Evolutionary conservation across 1,140 invertebrate genomes (phyloP).

Genomic region (Rhopalosiphum maidis): DNA sequence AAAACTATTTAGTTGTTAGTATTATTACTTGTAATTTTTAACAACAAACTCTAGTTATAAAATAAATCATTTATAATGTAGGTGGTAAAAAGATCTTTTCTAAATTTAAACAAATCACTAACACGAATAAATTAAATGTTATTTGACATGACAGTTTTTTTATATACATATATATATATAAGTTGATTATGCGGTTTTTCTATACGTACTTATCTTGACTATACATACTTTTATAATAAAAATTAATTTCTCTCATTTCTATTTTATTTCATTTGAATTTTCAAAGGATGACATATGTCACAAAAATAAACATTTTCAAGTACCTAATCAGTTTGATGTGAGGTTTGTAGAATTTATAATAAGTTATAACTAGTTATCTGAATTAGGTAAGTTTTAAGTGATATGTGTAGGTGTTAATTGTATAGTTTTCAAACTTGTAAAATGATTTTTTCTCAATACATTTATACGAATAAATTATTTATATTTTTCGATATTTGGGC

Average conservation of each 20-base stretch:
- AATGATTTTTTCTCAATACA: not conserved
- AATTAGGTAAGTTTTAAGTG: too few species aligned
- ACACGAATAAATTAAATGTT: not conserved
- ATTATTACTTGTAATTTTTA: not conserved
- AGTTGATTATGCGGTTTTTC: not conserved
- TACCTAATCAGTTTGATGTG: not conserved
- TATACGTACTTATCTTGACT: not conserved
- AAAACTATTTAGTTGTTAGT: not conserved
- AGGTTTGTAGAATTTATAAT: not conserved
- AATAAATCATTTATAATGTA: not conserved
- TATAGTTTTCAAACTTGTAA: not conserved
- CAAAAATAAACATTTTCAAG: not conserved
- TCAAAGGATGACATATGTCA: not conserved
- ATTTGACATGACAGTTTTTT: not conserved
- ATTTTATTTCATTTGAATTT: not conserved
- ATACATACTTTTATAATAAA: not conserved
- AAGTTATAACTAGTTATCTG: not conserved
- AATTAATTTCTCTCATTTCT: not conserved
- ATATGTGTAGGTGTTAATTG: not conserved
- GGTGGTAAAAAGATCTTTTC: not conserved
- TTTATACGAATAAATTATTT: not conserved
- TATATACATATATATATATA: not conserved
- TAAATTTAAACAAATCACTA: not conserved
- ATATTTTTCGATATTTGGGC: not conserved
- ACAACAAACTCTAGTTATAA: not conserved